These are phyloP conservation scores for Puma concolor DNA, from an alignment of 2,113 vertebrate genomes.

Conservation along the genomic window DNA sequence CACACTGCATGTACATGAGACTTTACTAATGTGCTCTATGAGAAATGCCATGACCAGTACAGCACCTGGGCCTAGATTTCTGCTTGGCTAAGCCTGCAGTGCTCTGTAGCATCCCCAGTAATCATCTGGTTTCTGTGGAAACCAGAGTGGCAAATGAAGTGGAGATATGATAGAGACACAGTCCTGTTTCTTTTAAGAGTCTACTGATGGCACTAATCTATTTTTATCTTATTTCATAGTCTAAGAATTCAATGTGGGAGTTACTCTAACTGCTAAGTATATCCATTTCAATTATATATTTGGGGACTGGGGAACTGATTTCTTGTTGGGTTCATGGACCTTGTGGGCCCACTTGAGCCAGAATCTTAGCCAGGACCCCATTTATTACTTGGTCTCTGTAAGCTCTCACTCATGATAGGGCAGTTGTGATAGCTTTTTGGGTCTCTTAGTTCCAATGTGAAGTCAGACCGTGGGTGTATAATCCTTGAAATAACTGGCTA, in stretches of 20 bases:
- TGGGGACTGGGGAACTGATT: background rate
- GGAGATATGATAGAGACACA: background rate
- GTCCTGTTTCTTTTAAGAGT: background rate
- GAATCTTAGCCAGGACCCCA: background rate
- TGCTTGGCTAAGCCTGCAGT: background rate
- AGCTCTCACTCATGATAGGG: background rate
- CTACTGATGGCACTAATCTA: background rate
- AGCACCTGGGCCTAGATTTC: background rate
- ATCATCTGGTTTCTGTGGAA: background rate
- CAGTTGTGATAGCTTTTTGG: background rate
- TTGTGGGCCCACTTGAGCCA: background rate
- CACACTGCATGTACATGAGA: background rate
- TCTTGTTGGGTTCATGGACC: background rate
- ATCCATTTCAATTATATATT: background rate
- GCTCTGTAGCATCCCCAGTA: background rate
- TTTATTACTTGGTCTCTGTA: background rate
- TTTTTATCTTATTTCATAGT: background rate
- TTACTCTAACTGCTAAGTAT: background rate
- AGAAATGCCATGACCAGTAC: background rate
- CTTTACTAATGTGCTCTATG: background rate
- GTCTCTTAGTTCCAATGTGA: background rate
- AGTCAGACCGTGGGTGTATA: background rate
- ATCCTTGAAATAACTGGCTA: background rate
- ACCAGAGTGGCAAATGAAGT: background rate
- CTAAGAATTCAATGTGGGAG: background rate